phyloP scores from a whole-genome alignment of 2,888 invertebrate genomes.

The Mythimna ferrago region DNA sequence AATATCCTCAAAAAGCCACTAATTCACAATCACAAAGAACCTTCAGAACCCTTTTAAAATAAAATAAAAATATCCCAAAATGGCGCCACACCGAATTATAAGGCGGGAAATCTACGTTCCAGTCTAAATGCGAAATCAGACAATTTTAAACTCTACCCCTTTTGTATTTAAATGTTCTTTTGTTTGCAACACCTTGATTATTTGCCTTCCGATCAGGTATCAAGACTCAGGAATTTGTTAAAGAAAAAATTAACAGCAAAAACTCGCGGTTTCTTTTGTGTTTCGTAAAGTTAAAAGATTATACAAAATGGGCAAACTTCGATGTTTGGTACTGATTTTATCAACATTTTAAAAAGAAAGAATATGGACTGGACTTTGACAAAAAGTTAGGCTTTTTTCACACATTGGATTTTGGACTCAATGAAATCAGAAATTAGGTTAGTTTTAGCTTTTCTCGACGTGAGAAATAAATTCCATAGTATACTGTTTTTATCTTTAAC shows the following conservation, averaged over 20 bases:
- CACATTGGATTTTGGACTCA: conserved; percentile 42
- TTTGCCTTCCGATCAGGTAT: conserved; percentile 81
- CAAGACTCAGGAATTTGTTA: conserved; percentile 78
- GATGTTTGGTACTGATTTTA: conserved; percentile 83
- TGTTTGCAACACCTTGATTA: conserved; percentile 50
- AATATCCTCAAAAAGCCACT: conserved; percentile 64
- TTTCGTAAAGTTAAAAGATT: conserved; percentile 79
- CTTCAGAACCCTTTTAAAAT: conserved; percentile 63
- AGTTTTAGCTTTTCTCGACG: neutral
- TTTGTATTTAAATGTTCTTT: conserved; percentile 38
- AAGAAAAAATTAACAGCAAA: conserved; percentile 78
- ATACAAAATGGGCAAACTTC: conserved; percentile 83
- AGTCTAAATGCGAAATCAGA: conserved; percentile 56
- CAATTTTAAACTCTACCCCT: conserved; percentile 71
- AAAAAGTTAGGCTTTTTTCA: conserved; percentile 23
- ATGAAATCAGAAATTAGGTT: conserved; percentile 28
- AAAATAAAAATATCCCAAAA: conserved; percentile 63
- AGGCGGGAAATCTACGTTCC: conserved; percentile 65
- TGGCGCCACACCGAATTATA: conserved; percentile 71
- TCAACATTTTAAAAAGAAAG: conserved; percentile 78
- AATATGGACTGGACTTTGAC: conserved; percentile 48
- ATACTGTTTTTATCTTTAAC: conserved; percentile 71
- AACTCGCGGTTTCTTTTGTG: conserved; percentile 85
- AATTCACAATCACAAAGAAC: conserved; percentile 54
- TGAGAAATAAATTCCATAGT: conserved; percentile 37